Base-by-base conservation (phyloP, 2,888 invertebrate genomes). In the Drosophila phalerata region DNA sequence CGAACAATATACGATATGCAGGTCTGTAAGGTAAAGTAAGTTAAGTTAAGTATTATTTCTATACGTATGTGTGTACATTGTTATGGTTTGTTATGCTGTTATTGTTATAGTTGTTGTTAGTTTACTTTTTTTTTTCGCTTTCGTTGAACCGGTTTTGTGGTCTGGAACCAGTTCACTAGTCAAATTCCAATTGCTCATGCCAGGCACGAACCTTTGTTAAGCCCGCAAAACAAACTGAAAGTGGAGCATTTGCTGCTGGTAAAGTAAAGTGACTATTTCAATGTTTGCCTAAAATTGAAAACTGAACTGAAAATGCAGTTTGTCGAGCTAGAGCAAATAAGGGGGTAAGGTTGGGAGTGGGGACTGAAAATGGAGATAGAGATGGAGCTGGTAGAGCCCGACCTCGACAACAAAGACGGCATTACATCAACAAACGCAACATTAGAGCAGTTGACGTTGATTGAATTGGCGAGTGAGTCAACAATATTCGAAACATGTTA, bases 401-500 rank as follows among this genome's bases (percentile, higher is more conserved):
- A 81, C 85, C 76, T 82, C 69, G 88, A 79, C 82, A 85, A 79
- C 79, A 87, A 67, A 69, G 80, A 77, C 73, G 79, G 71, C 74
- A 69, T 83, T 88, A 83, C 83, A 88, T 83, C 79, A 87, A 87
- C 82, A 15, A 15, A 28, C 28, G 45, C 37, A 56, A 70, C 64
- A 63, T 51, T 47, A 42, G 30, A 55, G 68, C 55, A 45, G 34
- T 56, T 68, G 79, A 78, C 75, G 76, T 64, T 76, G 76, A 74
- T 77, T 74, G 76, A 78, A 74, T 84, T 63, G 64, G 51, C 63
- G 61, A 74, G 49, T 74, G 55, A 73, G 61, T 65, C 75, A 58
- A 72, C 56, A 70, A 48, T 56, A 61, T 55, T 66, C 25, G 11
- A 58, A 74, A 77, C 76, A 77, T 79, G 79, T 79, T 79, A 77